These are phyloP conservation scores for Agrypnia vestita DNA, from an alignment of 1,140 invertebrate species.

Conservation along the genomic window DNA sequence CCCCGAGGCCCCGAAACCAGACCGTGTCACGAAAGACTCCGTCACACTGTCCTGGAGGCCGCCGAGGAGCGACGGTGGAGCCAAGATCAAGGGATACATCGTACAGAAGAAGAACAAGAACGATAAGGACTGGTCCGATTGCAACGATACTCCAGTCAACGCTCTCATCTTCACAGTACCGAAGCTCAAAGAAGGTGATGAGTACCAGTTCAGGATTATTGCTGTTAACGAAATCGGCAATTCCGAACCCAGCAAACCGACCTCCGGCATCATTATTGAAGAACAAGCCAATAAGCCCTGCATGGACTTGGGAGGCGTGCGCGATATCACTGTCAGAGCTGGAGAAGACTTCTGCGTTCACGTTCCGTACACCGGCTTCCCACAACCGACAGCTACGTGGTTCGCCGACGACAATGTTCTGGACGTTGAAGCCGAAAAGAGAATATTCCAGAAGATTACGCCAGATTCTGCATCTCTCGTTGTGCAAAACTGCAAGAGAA, in stretches of 20 bases:
- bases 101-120: constrained; percentile 93
- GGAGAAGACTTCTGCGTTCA: constrained; percentile 98
- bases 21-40: constrained; percentile 95
- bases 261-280: constrained; percentile 87
- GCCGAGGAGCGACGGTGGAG: constrained; percentile 94
- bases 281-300: constrained; percentile 97
- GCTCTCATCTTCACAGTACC: constrained; percentile 88
- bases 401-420: constrained; percentile 86
- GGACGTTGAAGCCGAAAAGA: constrained; percentile 82
- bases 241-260: constrained; percentile 94
- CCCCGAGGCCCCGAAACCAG: constrained; percentile 94
- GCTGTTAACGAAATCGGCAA: constrained; percentile 96
- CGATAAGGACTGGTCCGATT: constrained; percentile 87
- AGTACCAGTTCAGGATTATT: constrained; percentile 96
- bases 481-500: constrained; percentile 92
- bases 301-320: constrained; percentile 92
- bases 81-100: constrained; percentile 95
- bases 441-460: constrained; percentile 88
- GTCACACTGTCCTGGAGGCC: constrained; percentile 96
- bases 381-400: constrained; percentile 95
- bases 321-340: constrained; percentile 96
- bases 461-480: constrained; percentile 93
- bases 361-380: constrained; percentile 95
- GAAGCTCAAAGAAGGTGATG: constrained; percentile 92
- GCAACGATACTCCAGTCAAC: constrained; percentile 85